phyloP scores from a whole-genome alignment of 2,888 invertebrate genomes.

The Aleiodes alternator region DNA sequence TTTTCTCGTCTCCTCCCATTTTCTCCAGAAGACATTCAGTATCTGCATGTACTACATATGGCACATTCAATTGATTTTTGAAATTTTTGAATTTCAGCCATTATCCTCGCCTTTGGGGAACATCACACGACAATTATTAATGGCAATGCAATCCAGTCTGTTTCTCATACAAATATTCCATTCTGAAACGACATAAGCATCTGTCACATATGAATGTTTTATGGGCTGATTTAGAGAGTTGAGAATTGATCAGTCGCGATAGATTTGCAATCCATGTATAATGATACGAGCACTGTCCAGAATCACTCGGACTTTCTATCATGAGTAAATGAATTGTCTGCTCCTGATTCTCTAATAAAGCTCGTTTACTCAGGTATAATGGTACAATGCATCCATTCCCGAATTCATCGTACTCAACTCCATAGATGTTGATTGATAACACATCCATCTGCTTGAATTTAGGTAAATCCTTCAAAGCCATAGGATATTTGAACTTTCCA shows the following conservation, averaged over 20 bases:
- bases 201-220: not conserved
- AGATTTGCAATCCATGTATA: not conserved
- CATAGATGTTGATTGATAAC: conserved; percentile 12
- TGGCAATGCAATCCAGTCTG: not conserved
- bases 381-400: not conserved
- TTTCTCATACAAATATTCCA: not conserved
- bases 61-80: conserved; percentile 45
- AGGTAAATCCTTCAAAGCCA: too few relatives aligned
- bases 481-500: not conserved
- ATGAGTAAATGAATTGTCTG: not conserved
- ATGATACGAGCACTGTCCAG: not conserved
- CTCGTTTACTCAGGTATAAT: not conserved
- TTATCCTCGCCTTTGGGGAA: conserved; percentile 29
- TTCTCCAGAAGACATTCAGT: conserved; percentile 49
- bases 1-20: conserved; percentile 2
- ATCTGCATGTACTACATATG: conserved; percentile 50
- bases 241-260: not conserved
- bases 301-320: not conserved
- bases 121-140: conserved; percentile 1
- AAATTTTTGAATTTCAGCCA: conserved; percentile 43
- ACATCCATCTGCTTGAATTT: not conserved
- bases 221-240: not conserved
- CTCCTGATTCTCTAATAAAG: too few relatives aligned
- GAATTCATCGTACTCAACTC: not conserved
- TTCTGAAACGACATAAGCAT: conserved; percentile 15